Conservation (phyloP, 2,797 vertebrate species). For the Oreonectes daqikongensis region DNA sequence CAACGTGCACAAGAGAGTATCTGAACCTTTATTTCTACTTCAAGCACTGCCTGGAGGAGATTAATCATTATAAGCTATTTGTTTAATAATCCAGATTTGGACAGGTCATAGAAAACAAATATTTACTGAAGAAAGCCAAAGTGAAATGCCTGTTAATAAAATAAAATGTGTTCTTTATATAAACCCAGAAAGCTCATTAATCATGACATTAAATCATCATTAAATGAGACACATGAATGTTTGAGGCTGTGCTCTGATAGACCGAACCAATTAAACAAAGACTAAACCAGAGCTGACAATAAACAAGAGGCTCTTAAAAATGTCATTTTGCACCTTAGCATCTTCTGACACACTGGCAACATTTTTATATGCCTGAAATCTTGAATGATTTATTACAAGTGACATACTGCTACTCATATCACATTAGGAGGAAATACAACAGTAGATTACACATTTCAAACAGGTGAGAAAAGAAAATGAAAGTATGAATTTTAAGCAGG, state of each 20-base stretch:
- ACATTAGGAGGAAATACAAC: neutral
- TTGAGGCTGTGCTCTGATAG: neutral
- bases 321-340: neutral
- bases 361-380: neutral
- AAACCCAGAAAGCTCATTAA: neutral
- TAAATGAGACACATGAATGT: neutral
- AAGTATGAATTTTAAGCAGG: neutral
- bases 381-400: constrained; percentile 2
- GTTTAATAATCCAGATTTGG: too few relatives aligned
- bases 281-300: neutral
- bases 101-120: neutral
- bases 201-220: neutral
- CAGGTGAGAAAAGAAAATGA: neutral
- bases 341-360: neutral
- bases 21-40: too few relatives aligned
- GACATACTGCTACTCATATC: neutral
- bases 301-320: neutral
- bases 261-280: neutral
- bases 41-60: too few relatives aligned
- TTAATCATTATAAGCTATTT: too few relatives aligned
- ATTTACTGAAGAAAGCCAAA: neutral
- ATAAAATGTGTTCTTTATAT: neutral
- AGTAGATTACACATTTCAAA: neutral
- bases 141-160: neutral
- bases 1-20: too few relatives aligned